phyloP scores from a whole-genome alignment of 1,140 invertebrate genomes.

The Brachionus rubens region DNA sequence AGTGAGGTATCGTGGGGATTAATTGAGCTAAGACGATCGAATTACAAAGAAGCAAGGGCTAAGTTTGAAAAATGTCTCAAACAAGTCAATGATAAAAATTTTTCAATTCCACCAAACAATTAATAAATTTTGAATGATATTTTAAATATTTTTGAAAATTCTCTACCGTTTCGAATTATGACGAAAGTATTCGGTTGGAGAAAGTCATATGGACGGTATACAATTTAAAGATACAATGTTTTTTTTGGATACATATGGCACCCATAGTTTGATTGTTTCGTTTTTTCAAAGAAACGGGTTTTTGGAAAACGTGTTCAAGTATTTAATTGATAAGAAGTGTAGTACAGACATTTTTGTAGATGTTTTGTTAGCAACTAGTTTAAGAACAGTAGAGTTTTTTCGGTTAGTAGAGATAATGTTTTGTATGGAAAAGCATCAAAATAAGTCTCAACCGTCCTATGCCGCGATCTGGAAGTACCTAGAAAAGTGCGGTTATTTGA shows the following conservation, averaged over 20 bases:
- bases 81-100: slow-evolving; percentile 39
- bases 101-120: background rate
- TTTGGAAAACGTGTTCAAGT: slow-evolving; percentile 58
- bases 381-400: slow-evolving; percentile 55
- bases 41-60: slow-evolving; percentile 70
- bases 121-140: slow-evolving; percentile 49
- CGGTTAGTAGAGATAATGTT: slow-evolving; percentile 56
- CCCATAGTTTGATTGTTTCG: slow-evolving; percentile 52
- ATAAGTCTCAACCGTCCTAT: slow-evolving; percentile 55
- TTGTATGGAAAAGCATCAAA: slow-evolving; percentile 55
- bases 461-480: slow-evolving; percentile 58
- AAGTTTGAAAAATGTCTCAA: slow-evolving; percentile 61
- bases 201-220: slow-evolving; percentile 51
- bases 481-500: slow-evolving; percentile 53
- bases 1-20: slow-evolving; percentile 76
- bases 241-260: slow-evolving; percentile 59
- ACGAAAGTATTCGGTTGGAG: slow-evolving; percentile 48
- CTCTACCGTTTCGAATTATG: slow-evolving; percentile 44
- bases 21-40: slow-evolving; percentile 60
- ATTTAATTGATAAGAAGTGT: slow-evolving; percentile 56
- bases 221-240: slow-evolving; percentile 52
- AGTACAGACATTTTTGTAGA: slow-evolving; percentile 58
- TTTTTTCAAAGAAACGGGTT: slow-evolving; percentile 58
- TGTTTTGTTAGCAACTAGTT: slow-evolving; percentile 55
- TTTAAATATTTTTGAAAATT: slow-evolving; percentile 52